These are phyloP conservation scores for Zingel zingel DNA, from an alignment of 2,113 vertebrate genomes.

Conservation along the genomic window DNA sequence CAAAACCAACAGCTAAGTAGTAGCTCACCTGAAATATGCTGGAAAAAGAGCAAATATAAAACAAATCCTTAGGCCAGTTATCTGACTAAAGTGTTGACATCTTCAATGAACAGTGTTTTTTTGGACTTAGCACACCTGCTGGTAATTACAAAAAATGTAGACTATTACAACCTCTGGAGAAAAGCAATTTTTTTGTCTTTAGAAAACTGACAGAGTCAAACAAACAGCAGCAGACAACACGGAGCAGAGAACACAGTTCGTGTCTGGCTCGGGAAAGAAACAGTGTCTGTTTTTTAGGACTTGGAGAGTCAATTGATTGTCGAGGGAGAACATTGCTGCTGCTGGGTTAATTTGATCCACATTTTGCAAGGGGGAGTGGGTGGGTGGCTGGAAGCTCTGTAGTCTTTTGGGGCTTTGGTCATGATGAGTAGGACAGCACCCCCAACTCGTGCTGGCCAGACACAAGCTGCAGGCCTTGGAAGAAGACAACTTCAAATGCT, in stretches of 20 bases:
- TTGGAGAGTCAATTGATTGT: constrained; percentile 71
- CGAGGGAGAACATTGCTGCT: constrained; percentile 74
- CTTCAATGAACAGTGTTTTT: background rate
- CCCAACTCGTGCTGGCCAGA: constrained; percentile 61
- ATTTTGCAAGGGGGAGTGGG: constrained; percentile 67
- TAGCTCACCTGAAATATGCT: constrained; percentile 7
- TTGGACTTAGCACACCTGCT: constrained; percentile 47
- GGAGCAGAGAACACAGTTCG: constrained; percentile 55
- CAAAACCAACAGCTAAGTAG: constrained; percentile 23
- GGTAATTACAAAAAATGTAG: constrained; percentile 39
- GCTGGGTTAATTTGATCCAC: constrained; percentile 81
- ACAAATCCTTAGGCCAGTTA: constrained; percentile 17
- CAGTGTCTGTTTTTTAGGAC: constrained; percentile 71
- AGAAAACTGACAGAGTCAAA: constrained; percentile 67
- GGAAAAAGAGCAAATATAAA: constrained; percentile 31
- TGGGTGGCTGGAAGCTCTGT: constrained; percentile 53
- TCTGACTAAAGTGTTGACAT: constrained; percentile 45
- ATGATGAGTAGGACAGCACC: constrained; percentile 74
- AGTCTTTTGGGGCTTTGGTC: constrained; percentile 60
- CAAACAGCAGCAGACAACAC: constrained; percentile 68
- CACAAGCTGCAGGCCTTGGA: constrained; percentile 57
- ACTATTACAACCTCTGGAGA: constrained; percentile 37
- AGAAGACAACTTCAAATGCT: constrained; percentile 48
- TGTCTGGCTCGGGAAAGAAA: constrained; percentile 62
- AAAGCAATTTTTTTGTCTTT: constrained; percentile 56